These are phyloP conservation scores for Pomacea maculata DNA, from an alignment of 1,140 invertebrate genomes.

Conservation along the genomic window DNA sequence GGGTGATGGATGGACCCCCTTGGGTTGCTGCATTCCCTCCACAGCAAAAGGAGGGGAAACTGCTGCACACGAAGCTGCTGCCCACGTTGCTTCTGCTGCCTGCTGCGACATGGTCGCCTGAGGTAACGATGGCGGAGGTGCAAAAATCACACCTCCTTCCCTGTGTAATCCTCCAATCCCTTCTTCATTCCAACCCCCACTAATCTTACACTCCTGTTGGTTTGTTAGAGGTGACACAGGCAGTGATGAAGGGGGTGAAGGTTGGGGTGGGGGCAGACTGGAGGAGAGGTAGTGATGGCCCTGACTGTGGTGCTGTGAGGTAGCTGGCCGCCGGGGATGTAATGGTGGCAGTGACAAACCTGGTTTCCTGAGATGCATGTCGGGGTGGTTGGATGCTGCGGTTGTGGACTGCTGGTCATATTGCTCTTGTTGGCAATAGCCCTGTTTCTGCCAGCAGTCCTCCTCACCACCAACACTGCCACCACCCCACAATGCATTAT, in stretches of 20 bases:
- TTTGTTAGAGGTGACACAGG: not conserved
- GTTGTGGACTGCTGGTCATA: not conserved
- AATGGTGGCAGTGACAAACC: not conserved
- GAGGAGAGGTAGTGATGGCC: constrained; percentile 22
- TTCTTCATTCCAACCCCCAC: not conserved
- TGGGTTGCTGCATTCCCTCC: no score
- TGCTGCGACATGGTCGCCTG: constrained; percentile 16
- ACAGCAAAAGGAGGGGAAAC: not conserved
- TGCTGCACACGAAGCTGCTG: constrained; percentile 6
- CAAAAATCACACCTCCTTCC: constrained; percentile 22
- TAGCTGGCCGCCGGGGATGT: constrained; percentile 7
- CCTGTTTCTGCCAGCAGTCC: not conserved
- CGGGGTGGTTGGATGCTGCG: not conserved
- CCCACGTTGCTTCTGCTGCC: constrained; percentile 22
- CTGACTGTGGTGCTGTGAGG: constrained; percentile 15
- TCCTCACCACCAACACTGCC: not conserved
- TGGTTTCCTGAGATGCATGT: constrained; percentile 21
- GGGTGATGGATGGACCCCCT: no score
- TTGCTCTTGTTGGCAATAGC: not conserved
- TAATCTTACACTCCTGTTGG: not conserved
- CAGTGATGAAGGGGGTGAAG: constrained; percentile 4
- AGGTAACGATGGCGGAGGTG: constrained; percentile 24
- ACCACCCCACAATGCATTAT: not conserved
- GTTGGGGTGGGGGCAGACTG: not conserved
- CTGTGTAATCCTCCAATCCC: not conserved